Percentiles rank a stretch among this genome's conserved stretches.
phyloP scores from a whole-genome alignment of 2,888 invertebrate species.

The Gerosis bhagava region DNA sequence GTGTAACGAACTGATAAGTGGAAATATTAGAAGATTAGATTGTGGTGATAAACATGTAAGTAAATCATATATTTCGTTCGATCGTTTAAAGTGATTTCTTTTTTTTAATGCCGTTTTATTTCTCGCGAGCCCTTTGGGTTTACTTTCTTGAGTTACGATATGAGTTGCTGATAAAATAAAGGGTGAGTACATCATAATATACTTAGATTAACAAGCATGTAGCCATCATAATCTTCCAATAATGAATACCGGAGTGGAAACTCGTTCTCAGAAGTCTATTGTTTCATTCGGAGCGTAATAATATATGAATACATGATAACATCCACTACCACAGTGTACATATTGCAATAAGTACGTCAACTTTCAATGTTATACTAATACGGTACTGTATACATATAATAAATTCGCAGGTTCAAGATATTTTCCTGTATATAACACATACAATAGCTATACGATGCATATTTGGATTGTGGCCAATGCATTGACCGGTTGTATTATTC shows the following conservation, averaged over 20 bases:
- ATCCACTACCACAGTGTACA: neutral
- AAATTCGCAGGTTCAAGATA: constrained; percentile 6
- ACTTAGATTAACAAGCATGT: too few species aligned
- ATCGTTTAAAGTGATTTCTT: constrained; percentile 51
- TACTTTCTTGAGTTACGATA: constrained; percentile 16
- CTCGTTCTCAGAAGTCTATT: constrained; percentile 3
- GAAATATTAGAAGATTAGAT: constrained; percentile 40
- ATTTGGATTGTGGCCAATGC: constrained; percentile 39
- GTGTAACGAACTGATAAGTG: constrained; percentile 47
- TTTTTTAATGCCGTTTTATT: constrained; percentile 35
- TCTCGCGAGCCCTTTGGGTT: constrained; percentile 9
- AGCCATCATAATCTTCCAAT: too few species aligned
- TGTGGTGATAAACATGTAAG: constrained; percentile 54
- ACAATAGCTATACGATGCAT: constrained; percentile 20
- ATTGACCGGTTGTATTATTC: too few species aligned
- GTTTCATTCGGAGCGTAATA: constrained; percentile 24
- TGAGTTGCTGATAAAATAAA: constrained; percentile 1
- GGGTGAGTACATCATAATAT: constrained; percentile 10
- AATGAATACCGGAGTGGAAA: neutral
- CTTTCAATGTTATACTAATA: constrained; percentile 49
- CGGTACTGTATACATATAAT: constrained; percentile 40
- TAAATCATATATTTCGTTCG: constrained; percentile 45
- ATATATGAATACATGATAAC: constrained; percentile 23
- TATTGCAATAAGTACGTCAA: constrained; percentile 41
- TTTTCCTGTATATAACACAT: constrained; percentile 2